A percentile compares a stretch with the other conserved stretches of the same genome.
phyloP scores from a whole-genome alignment of 2,113 vertebrate species.

The Protobothrops mucrosquamatus region DNA sequence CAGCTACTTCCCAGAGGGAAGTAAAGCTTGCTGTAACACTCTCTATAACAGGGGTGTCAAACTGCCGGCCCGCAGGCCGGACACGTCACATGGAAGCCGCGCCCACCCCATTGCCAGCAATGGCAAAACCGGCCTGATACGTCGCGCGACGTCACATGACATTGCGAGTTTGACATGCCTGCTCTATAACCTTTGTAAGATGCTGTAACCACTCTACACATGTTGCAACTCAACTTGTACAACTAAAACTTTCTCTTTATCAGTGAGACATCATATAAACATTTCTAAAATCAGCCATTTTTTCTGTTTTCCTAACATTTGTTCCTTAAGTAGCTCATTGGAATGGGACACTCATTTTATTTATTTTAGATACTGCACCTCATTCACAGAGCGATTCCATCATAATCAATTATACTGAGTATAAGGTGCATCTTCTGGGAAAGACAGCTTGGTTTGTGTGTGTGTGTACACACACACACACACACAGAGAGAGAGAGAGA shows the following conservation, averaged over 20 bases:
- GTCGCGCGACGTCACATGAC: no score
- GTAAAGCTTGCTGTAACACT: background rate
- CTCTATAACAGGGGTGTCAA: no score
- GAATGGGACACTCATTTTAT: background rate
- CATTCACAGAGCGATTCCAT: no score
- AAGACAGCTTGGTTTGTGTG: background rate
- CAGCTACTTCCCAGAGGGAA: background rate
- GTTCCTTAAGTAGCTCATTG: background rate
- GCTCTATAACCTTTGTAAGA: no score
- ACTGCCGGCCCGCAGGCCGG: no score
- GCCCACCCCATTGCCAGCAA: no score
- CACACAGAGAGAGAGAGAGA: no score
- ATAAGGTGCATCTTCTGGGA: background rate
- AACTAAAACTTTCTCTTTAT: background rate
- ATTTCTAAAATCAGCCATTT: background rate
- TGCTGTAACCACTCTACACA: background rate
- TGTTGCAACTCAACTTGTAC: background rate
- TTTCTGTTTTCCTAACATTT: background rate
- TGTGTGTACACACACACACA: no score
- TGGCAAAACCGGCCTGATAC: no score
- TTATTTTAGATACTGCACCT: no score
- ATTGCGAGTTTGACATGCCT: no score
- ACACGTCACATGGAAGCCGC: no score
- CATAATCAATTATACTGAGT: background rate
- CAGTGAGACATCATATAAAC: background rate